Percentiles rank a stretch among this genome's conserved stretches.
Conservation (phyloP, 2,797 vertebrate genomes). For the Squalus acanthias region DNA sequence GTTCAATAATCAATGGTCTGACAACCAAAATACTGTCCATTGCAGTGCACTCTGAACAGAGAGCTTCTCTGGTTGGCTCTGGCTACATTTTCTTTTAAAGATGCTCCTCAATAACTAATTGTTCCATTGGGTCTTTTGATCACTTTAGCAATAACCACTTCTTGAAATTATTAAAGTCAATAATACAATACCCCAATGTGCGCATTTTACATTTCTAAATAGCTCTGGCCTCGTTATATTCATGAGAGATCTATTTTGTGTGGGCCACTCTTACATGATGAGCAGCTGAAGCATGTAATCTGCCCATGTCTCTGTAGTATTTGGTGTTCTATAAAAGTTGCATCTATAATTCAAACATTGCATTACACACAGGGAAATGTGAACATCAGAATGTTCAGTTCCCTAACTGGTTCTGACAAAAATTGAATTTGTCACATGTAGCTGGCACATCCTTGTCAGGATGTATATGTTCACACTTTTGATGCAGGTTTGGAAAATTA, state of each 20-base stretch:
- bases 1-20: neutral
- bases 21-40: neutral
- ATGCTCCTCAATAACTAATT: neutral
- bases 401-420: neutral
- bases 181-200: neutral
- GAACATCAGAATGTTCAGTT: neutral
- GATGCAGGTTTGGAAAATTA: neutral
- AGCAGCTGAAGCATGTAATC: slow-evolving; percentile 1
- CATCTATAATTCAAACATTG: neutral
- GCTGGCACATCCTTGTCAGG: neutral
- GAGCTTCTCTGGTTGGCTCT: neutral
- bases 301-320: neutral
- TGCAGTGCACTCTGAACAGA: neutral
- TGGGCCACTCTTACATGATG: neutral
- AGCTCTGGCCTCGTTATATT: neutral
- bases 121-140: neutral
- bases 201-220: slow-evolving; percentile 3
- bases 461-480: neutral
- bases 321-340: neutral
- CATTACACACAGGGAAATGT: neutral
- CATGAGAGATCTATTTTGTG: neutral
- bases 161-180: neutral
- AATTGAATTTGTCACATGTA: neutral
- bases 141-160: neutral
- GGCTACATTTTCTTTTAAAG: neutral